Percentiles rank a stretch among this genome's conserved stretches.
Evolutionary conservation across 2,888 invertebrate species (phyloP).

Genomic region (Drosophila limbata): DNA sequence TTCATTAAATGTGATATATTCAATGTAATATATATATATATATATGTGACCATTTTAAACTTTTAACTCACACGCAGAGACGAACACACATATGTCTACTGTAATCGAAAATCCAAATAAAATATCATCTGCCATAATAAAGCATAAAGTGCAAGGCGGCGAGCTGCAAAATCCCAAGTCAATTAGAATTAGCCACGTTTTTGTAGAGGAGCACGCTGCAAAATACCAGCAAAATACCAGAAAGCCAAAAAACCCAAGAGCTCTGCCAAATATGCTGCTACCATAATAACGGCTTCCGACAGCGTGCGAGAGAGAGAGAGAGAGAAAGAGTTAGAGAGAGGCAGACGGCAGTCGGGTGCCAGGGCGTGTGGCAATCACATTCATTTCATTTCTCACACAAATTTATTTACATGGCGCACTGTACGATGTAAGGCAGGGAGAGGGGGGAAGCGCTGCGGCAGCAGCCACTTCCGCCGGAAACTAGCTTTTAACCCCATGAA

Average conservation of each 20-base stretch:
- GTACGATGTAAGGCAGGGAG: conserved; percentile 1
- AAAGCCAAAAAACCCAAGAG: conserved; percentile 50
- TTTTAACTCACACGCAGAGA: background rate
- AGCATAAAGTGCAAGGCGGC: conserved; percentile 53
- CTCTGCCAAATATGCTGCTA: conserved; percentile 71
- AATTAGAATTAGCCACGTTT: conserved; percentile 64
- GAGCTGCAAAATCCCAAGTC: conserved; percentile 68
- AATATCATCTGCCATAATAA: conserved; percentile 33
- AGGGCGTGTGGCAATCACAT: conserved; percentile 77
- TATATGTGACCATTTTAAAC: background rate
- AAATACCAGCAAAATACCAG: conserved; percentile 34
- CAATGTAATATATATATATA: background rate
- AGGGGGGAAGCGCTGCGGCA: conserved; percentile 69
- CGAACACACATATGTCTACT: background rate
- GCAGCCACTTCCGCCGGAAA: conserved; percentile 82
- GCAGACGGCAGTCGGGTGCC: conserved; percentile 18
- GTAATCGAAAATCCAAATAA: conserved; percentile 11
- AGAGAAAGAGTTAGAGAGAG: background rate
- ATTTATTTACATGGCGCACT: conserved; percentile 73
- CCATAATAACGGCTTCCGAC: conserved; percentile 79
- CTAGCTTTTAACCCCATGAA: conserved; percentile 82
- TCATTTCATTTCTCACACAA: conserved; percentile 81
- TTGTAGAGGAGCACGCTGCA: conserved; percentile 21
- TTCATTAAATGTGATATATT: background rate
- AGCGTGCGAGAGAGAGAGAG: conserved; percentile 11